Percentiles rank a stretch among this genome's conserved stretches.
These are phyloP conservation scores for Nasonia oneida DNA, from an alignment of 2,888 invertebrate genomes.

Conservation along the genomic window DNA sequence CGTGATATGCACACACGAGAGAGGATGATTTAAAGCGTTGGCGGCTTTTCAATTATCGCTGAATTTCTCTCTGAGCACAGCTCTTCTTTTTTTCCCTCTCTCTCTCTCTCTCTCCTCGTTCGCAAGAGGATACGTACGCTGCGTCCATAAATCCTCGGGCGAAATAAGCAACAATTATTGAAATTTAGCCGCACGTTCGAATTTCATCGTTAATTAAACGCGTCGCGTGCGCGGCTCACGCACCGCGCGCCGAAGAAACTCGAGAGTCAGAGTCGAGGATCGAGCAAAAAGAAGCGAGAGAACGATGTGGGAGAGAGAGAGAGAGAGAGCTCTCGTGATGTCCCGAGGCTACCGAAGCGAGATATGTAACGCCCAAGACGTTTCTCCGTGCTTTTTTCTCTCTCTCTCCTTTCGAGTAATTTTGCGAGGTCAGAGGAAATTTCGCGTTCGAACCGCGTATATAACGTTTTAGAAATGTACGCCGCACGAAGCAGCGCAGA, in stretches of 20 bases:
- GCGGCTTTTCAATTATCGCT: constrained; percentile 42
- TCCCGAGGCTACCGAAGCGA: constrained; percentile 76
- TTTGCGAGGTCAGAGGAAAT: constrained; percentile 8
- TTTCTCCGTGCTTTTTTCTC: constrained; percentile 62
- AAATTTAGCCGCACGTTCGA: constrained; percentile 51
- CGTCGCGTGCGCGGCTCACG: constrained; percentile 46
- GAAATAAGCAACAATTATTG: constrained; percentile 60
- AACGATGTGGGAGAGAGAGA: constrained; percentile 20
- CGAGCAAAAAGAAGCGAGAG: constrained; percentile 20
- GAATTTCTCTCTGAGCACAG: background rate
- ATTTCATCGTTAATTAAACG: constrained; percentile 61
- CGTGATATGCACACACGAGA: constrained; percentile 12
- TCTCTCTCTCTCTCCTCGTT: too few species aligned
- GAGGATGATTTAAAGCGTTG: constrained; percentile 51
- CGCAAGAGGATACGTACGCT: too few species aligned
- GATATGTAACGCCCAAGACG: constrained; percentile 73
- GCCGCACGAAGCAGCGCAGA: background rate
- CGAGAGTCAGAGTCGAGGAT: constrained; percentile 38
- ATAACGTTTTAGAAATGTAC: constrained; percentile 6
- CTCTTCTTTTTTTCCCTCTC: too few species aligned
- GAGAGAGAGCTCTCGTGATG: constrained; percentile 72
- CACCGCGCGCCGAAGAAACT: constrained; percentile 21
- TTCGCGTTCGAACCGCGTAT: background rate
- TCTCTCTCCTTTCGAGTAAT: background rate
- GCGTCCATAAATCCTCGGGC: constrained; percentile 26